Conservation (phyloP, 1,140 invertebrate species). For the Onthophagus taurus region DNA sequence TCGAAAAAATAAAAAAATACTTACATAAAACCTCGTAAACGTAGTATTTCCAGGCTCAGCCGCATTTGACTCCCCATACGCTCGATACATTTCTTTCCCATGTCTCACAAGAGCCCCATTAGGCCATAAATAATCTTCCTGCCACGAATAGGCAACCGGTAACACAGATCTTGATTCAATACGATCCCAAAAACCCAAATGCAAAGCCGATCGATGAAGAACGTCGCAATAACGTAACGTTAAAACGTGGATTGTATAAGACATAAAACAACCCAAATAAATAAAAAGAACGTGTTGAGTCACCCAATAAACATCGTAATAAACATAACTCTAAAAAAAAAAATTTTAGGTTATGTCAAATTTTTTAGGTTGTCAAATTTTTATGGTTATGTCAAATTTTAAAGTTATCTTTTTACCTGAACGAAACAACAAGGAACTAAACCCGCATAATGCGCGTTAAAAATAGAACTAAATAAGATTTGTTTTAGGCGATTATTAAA, state of each 20-base stretch:
- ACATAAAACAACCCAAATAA: constrained; percentile 71
- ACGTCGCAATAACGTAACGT: constrained; percentile 72
- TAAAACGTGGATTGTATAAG: constrained; percentile 67
- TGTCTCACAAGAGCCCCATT: constrained; percentile 72
- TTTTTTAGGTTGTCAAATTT: neutral
- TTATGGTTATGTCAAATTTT: neutral
- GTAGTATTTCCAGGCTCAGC: constrained; percentile 75
- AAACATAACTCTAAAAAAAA: constrained; percentile 61
- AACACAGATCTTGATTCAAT: constrained; percentile 45
- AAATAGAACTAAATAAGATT: constrained; percentile 79
- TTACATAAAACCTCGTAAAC: constrained; percentile 78
- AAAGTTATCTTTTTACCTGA: constrained; percentile 46
- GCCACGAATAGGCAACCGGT: constrained; percentile 59
- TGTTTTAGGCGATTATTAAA: constrained; percentile 84
- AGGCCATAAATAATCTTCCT: constrained; percentile 61
- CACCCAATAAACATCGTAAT: constrained; percentile 79
- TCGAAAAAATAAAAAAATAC: constrained; percentile 31
- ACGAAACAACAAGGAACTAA: constrained; percentile 86
- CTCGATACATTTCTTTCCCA: constrained; percentile 69
- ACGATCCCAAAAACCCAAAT: constrained; percentile 79
- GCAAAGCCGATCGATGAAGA: constrained; percentile 77
- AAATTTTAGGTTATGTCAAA: constrained; percentile 16
- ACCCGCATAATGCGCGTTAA: constrained; percentile 84
- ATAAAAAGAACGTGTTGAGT: constrained; percentile 74
- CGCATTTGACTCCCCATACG: constrained; percentile 59